Evolutionary conservation across 2,888 invertebrate genomes (phyloP).

Genomic region (Ophion ellenae): DNA sequence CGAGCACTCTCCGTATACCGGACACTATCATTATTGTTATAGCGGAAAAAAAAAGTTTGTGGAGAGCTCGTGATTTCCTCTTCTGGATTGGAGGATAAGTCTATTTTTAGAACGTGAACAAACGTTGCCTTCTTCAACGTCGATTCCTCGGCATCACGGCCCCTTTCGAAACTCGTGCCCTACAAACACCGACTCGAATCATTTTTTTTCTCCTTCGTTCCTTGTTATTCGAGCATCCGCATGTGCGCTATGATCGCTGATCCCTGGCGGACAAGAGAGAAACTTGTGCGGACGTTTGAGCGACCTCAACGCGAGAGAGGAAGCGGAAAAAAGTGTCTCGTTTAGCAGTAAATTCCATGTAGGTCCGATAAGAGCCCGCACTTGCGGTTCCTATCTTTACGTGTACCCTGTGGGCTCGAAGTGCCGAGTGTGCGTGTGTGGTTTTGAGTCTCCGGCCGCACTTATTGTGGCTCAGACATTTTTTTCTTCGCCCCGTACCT

Average conservation of each 20-base stretch:
- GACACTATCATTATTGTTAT: constrained; percentile 21
- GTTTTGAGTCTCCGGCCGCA: constrained; percentile 2
- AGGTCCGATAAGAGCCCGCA: constrained; percentile 54
- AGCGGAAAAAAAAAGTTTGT: constrained; percentile 32
- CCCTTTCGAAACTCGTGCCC: constrained; percentile 9
- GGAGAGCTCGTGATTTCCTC: constrained; percentile 71
- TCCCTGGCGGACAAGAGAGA: constrained; percentile 5
- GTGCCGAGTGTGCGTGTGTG: constrained; percentile 16
- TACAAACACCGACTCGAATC: constrained; percentile 26
- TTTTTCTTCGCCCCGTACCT: background rate
- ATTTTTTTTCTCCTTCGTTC: constrained; percentile 9
- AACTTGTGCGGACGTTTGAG: constrained; percentile 27
- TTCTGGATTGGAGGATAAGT: constrained; percentile 71
- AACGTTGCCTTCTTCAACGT: constrained; percentile 68
- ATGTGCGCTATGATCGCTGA: constrained; percentile 2
- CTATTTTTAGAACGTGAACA: constrained; percentile 74
- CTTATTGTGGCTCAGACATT: background rate
- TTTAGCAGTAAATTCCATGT: constrained; percentile 53
- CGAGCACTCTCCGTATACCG: background rate
- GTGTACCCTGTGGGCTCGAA: constrained; percentile 2
- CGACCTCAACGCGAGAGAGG: constrained; percentile 5
- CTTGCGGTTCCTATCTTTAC: constrained; percentile 49
- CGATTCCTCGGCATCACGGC: constrained; percentile 52
- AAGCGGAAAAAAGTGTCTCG: constrained; percentile 23
- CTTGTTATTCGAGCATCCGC: background rate